These are phyloP conservation scores for Parnassius apollo DNA, from an alignment of 2,888 invertebrate genomes.

Conservation along the genomic window DNA sequence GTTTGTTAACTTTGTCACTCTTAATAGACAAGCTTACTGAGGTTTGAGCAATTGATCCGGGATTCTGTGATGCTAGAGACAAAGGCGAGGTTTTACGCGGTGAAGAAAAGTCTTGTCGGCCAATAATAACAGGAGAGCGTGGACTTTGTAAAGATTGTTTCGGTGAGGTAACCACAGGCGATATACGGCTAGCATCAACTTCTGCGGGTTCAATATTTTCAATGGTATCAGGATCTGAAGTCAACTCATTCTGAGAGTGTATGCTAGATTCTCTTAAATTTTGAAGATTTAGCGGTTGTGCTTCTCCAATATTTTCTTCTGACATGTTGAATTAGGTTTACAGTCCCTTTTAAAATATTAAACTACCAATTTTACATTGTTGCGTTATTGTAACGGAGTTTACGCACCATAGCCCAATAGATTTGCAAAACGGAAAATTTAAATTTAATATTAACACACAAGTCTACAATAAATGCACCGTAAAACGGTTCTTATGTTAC, in stretches of 20 bases:
- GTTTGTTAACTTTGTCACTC: neutral
- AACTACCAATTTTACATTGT: conserved; percentile 44
- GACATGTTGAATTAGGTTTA: conserved; percentile 31
- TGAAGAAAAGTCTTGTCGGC: conserved; percentile 5
- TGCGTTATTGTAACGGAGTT: conserved; percentile 19
- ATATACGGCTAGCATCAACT: neutral
- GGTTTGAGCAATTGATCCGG: conserved; percentile 20
- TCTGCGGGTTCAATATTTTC: conserved; percentile 2
- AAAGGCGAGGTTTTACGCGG: neutral
- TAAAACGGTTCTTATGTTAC: too few species aligned
- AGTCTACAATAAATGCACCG: too few species aligned
- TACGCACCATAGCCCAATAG: conserved; percentile 50
- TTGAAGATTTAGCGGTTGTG: conserved; percentile 23
- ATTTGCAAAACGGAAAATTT: conserved; percentile 32
- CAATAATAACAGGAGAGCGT: conserved; percentile 10
- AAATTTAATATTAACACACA: conserved; percentile 3
- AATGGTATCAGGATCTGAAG: neutral
- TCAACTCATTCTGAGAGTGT: conserved; percentile 27
- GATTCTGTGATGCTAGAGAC: conserved; percentile 8
- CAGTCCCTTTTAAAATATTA: conserved; percentile 27
- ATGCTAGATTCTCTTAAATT: conserved; percentile 29
- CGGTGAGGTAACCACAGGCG: conserved; percentile 10
- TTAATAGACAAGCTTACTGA: conserved; percentile 8
- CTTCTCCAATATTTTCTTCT: conserved; percentile 27
- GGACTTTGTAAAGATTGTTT: conserved; percentile 27